A percentile compares a stretch with the other conserved stretches of the same genome.
Evolutionary conservation across 2,113 vertebrate genomes (phyloP).

Genomic region (Sakesphorus luctuosus): DNA sequence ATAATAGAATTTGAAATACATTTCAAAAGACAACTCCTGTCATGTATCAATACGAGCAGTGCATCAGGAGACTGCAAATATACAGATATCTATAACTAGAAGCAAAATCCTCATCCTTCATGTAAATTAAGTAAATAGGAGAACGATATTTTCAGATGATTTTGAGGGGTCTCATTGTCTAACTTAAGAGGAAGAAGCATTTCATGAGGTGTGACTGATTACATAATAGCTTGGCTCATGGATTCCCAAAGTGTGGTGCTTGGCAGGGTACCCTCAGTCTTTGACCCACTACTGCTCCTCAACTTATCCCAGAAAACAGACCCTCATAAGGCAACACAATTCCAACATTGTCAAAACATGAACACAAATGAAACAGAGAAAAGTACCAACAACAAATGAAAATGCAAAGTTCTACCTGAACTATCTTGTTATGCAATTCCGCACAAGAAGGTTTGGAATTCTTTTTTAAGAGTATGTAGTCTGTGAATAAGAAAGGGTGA

Average conservation of each 20-base stretch:
- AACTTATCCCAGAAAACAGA: neutral
- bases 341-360: neutral
- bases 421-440: neutral
- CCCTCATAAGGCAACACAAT: neutral
- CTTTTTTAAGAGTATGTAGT: neutral
- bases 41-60: neutral
- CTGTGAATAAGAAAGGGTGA: neutral
- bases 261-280: neutral
- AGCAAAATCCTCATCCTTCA: neutral
- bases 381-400: neutral
- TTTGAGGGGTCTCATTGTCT: neutral
- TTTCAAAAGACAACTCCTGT: neutral
- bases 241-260: neutral
- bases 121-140: neutral
- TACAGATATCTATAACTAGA: neutral
- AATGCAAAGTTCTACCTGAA: neutral
- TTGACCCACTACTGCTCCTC: neutral
- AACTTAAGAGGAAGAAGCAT: neutral
- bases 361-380: neutral
- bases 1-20: constrained; percentile 1
- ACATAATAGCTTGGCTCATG: neutral
- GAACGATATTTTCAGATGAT: neutral
- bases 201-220: neutral
- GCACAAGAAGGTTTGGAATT: neutral
- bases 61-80: neutral